Percentiles rank a stretch among this genome's conserved stretches.
Evolutionary conservation across 2,113 vertebrate species (phyloP).

Genomic region (Corythornis vintsioides): DNA sequence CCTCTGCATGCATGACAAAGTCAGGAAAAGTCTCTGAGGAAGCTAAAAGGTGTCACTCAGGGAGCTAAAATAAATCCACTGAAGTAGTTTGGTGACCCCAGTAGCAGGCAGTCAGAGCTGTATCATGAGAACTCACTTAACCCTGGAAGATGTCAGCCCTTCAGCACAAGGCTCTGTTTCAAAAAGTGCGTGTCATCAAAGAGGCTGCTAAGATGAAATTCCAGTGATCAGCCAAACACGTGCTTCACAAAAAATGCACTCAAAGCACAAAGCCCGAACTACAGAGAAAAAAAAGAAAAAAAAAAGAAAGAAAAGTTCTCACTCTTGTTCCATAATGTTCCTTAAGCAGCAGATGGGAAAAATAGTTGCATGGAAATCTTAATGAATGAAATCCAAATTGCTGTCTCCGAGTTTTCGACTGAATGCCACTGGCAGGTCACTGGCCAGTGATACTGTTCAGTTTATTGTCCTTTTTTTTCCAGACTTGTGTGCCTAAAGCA

Average conservation of each 20-base stretch:
- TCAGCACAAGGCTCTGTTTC: neutral
- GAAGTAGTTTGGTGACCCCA: neutral
- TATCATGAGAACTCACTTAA: conserved; percentile 5
- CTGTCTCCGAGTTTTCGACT: neutral
- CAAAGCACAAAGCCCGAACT: neutral
- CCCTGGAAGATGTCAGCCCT: neutral
- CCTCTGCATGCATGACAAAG: neutral
- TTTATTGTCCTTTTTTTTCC: neutral
- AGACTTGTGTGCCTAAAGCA: neutral
- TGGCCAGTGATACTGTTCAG: neutral
- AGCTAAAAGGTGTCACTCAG: neutral
- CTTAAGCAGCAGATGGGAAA: conserved; percentile 1
- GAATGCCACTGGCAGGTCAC: neutral
- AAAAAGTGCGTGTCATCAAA: conserved; percentile 4
- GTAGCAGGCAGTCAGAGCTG: neutral
- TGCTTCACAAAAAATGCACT: conserved; percentile 9
- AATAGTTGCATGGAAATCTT: neutral
- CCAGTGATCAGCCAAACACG: neutral
- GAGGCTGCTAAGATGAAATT: neutral
- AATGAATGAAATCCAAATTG: conserved; percentile 15
- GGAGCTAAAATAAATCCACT: conserved; percentile 6
- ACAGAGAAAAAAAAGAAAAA: neutral
- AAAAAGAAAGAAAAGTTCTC: neutral
- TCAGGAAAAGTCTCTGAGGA: neutral
- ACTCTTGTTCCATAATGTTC: neutral